A percentile compares a stretch with the other conserved stretches of the same genome.
Conservation (phyloP, 2,113 vertebrate genomes). For the Nothocercus julius region DNA sequence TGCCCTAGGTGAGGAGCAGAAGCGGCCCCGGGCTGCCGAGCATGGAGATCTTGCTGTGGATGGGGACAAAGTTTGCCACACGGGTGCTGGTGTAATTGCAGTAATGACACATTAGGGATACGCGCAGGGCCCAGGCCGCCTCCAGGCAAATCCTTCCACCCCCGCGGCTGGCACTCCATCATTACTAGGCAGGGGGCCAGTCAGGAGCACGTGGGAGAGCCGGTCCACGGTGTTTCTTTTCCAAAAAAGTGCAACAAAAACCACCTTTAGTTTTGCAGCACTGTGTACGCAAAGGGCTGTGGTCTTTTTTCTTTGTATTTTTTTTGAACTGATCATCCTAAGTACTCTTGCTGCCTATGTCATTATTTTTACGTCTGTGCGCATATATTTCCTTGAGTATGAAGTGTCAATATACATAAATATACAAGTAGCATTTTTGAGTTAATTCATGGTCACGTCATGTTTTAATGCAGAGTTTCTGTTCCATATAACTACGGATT, state of each 20-base stretch:
- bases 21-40: background rate
- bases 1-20: background rate
- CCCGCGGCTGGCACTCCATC: background rate
- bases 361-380: background rate
- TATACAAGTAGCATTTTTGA: background rate
- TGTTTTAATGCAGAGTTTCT: background rate
- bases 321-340: background rate
- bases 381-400: background rate
- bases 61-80: background rate
- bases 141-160: background rate
- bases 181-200: background rate
- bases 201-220: background rate
- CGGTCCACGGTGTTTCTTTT: background rate
- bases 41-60: background rate
- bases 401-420: no score
- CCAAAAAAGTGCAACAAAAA: background rate
- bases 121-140: background rate
- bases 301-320: background rate
- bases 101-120: background rate
- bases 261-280: background rate
- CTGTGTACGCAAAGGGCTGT: background rate
- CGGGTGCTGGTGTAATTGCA: background rate
- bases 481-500: background rate
- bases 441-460: background rate
- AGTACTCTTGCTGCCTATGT: background rate